A percentile compares a stretch with the other conserved stretches of the same genome.
Evolutionary conservation across 2,888 invertebrate species (phyloP).

Genomic region (Nyleta sp.): DNA sequence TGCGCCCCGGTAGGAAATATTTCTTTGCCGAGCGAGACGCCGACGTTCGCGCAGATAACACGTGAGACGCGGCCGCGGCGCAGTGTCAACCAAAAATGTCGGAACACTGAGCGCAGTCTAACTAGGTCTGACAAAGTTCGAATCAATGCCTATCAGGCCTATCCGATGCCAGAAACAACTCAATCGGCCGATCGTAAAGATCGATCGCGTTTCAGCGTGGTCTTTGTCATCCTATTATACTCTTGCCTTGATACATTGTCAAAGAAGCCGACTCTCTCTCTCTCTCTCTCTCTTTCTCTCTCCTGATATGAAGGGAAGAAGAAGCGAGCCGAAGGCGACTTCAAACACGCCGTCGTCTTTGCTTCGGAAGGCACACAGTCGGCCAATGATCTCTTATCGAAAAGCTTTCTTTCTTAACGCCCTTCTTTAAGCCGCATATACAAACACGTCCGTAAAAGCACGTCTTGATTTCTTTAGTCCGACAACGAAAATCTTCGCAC

Average conservation of each 20-base stretch:
- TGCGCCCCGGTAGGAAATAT: slow-evolving; percentile 22
- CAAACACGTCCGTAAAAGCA: slow-evolving; percentile 34
- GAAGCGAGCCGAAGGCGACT: slow-evolving; percentile 70
- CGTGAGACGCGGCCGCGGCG: no score
- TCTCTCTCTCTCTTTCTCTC: no score
- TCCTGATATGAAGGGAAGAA: slow-evolving; percentile 67
- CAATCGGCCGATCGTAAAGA: slow-evolving; percentile 66
- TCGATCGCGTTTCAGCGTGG: slow-evolving; percentile 61
- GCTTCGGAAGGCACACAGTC: slow-evolving; percentile 55
- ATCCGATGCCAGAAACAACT: slow-evolving; percentile 62
- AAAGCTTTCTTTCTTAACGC: slow-evolving; percentile 62
- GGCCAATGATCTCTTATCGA: slow-evolving; percentile 64
- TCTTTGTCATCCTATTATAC: slow-evolving; percentile 60
- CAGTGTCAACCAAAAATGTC: slow-evolving; percentile 34
- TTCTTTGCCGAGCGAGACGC: slow-evolving; percentile 32
- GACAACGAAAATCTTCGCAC: no score
- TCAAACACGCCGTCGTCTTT: slow-evolving; percentile 72
- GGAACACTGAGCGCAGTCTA: slow-evolving; percentile 19
- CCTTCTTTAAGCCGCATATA: slow-evolving; percentile 38
- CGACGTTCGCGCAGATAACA: no score
- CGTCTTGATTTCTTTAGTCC: slow-evolving; percentile 32
- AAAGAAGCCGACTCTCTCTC: slow-evolving; percentile 70
- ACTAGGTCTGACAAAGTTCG: slow-evolving; percentile 42
- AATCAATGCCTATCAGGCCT: slow-evolving; percentile 32
- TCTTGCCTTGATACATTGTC: slow-evolving; percentile 64